Evolutionary conservation across 2,888 invertebrate genomes (phyloP), one percentile per base, ranked within the genome.

Genomic region (Drosophila buzzatii): DNA sequence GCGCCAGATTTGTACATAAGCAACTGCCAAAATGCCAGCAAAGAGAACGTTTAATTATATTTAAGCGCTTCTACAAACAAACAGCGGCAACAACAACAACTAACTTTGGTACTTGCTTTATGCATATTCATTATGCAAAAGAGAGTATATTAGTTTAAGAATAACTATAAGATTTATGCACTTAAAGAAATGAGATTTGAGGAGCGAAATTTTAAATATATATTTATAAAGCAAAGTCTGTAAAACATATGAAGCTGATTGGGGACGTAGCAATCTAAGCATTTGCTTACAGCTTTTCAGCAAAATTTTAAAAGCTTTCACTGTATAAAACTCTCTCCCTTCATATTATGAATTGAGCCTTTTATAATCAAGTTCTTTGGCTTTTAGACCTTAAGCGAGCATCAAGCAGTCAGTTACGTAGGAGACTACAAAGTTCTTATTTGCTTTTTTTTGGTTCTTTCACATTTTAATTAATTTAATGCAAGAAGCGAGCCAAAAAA

Each of bases 381-480:
- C 7, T 39, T 39, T n/a, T 8, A 41, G 8, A 16, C 3, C n/a
- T 3, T 8, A 14, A 20, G 14, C 51, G 35, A 8, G 35, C 35
- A 51, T 51, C 35, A 3, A 3, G 51, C 33, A 51, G 51, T 51
- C 51, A 51, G 51, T 18, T 12, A 7, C 8, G 2, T 12, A 0
- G 1, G 14, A 7, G 18, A 12, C 18, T 14, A 3, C 7, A 12
- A 20, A 20, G 2, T 35, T 20, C 35, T 23, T 37, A 9, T 4
- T 37, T 53, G 9, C 37, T 37, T 1, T 10, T 23, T 52, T 52
- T 53, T 53, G 52, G 37, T 27, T 45, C 35, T 64, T 44, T 44
- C 20, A 53, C 27, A 63, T 80, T 82, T 82, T 76, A 80, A 84
- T 84, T 82, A 84, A 76, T 76, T 73, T 80, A 84, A 82, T 82